Base-by-base conservation (phyloP, 2,888 invertebrate species). In the Lochmaea crataegi region DNA sequence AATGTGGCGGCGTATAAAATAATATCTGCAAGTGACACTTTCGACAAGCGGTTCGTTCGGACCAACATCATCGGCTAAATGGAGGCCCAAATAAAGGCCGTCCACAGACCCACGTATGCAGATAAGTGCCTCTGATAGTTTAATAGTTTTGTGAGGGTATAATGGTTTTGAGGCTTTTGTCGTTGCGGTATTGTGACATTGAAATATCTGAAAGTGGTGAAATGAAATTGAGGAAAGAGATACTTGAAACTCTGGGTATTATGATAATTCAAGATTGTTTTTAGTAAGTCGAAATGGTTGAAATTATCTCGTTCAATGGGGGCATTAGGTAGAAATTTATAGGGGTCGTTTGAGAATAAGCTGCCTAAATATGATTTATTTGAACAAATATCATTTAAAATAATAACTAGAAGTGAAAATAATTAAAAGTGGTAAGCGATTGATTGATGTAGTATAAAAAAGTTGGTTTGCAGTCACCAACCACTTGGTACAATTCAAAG, bases 111-210 rank as follows among this genome's bases (percentile, higher is more conserved):
- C 80, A 78, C 78, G 81, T 81, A 82, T 81, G 82, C 80, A 81
- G 82, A 82, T 83, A 82, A 81, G 80, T 77, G 75, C 79, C 79
- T 78, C 81, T 83, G 83, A 84, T 83, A 83, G 83, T 83, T 83
- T 83, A 82, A 84, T 83, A 82, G 82, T 80, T 79, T 78, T 78
- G 81, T 79, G 76, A 77, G 77, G 78, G 75, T 67, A 71, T 74
- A 60, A 68, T 71, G 68, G 57, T 71, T 53, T 71, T 42, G 51
- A 65, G 72, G 58, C 51, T 72, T 68, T 68, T 65, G 72, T 64
- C 66, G 72, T 57, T 72, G 68, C 60, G 68, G 72, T 57, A 57
- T 64, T 48, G 68, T 64, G 72, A 65, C 68, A 63, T 63, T 53
- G 65, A 45, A 72, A 68, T 32, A 57, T 51, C 26, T 56, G 26